Base-by-base conservation (phyloP, 1,140 invertebrate species). In the Andricus grossulariae region DNA sequence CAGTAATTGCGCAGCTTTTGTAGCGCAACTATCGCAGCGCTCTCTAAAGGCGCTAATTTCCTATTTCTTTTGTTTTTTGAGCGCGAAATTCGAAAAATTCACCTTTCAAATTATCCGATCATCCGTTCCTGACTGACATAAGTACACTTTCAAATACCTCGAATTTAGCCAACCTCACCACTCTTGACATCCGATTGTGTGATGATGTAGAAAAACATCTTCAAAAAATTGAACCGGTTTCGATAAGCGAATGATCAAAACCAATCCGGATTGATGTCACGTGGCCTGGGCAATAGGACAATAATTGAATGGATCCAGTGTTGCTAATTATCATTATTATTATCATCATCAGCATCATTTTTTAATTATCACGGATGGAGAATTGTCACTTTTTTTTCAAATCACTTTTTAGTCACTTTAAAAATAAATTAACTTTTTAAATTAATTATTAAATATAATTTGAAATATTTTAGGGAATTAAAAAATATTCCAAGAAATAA, bases 1-100 rank as follows among this genome's bases (percentile, higher is more conserved):
- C 98, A 66, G 94, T 97, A 52, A 96, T 96, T 85, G 96, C 95
- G 76, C 96, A 97, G 88, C 93, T 97, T 85, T 95, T 98, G 89
- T 97, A 92, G 90, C 90, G 89, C 84, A 88, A 90, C 85, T 90
- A 89, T 84, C 85, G 87, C 72, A 91, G 87, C 87, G 87, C 87
- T 83, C 88, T 89, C 83, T 90, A 89, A 90, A 66, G 83, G 87
- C 84, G 90, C 86, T 89, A 76, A 10, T 45, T 45, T 45, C 10
- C 8, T 57, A 15, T 60, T 84, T 80, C 82, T 82, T 74, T 75
- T 80, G 77, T 79, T 54, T 55, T 76, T 13, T 15, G 8, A 45
- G 50, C 50, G 13, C 55, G 39, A 75, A 75, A 77, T 76, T 82
- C 74, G 76, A 79, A 78, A 4, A 75, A 78, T 76, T 74, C 74